Percentiles rank a stretch among this genome's conserved stretches.
These are phyloP conservation scores for Chionoecetes opilio DNA, from an alignment of 1,140 invertebrate species.

Conservation along the genomic window DNA sequence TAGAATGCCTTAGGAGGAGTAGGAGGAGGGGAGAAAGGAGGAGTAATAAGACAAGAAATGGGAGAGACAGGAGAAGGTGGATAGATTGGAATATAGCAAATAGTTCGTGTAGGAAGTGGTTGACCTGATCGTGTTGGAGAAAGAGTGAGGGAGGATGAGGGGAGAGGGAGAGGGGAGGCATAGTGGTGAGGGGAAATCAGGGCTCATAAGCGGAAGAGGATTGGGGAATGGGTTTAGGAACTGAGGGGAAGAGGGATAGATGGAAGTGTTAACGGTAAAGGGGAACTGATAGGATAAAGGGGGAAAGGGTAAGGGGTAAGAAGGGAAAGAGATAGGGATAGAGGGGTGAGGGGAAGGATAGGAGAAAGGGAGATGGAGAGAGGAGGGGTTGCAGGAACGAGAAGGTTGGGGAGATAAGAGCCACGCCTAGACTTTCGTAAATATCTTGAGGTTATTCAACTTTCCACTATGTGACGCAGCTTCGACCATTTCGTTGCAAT, in stretches of 20 bases:
- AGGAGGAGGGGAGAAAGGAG: not conserved
- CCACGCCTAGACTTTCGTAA: constrained; percentile 4
- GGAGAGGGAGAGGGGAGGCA: too few species aligned
- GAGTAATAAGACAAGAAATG: not conserved
- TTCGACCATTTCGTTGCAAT: too few species aligned
- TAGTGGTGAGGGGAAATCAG: too few species aligned
- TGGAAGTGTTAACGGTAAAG: too few species aligned
- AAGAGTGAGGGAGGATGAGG: not conserved
- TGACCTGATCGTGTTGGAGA: not conserved
- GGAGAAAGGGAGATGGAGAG: not conserved
- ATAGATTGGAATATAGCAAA: not conserved
- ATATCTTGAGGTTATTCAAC: constrained; percentile 20
- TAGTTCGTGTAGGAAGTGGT: not conserved
- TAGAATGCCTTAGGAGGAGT: not conserved
- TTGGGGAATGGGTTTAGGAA: too few species aligned
- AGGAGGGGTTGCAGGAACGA: not conserved
- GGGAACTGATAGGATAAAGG: not conserved
- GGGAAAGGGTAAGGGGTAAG: not conserved
- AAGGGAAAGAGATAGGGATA: not conserved
- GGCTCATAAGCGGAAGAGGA: too few species aligned
- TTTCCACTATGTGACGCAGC: not conserved
- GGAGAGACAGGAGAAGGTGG: not conserved
- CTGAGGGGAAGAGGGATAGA: not conserved
- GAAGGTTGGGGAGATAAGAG: not conserved
- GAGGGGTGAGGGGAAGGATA: not conserved